Base-by-base conservation (phyloP, 2,113 vertebrate species). In the Anoura caudifer region DNA sequence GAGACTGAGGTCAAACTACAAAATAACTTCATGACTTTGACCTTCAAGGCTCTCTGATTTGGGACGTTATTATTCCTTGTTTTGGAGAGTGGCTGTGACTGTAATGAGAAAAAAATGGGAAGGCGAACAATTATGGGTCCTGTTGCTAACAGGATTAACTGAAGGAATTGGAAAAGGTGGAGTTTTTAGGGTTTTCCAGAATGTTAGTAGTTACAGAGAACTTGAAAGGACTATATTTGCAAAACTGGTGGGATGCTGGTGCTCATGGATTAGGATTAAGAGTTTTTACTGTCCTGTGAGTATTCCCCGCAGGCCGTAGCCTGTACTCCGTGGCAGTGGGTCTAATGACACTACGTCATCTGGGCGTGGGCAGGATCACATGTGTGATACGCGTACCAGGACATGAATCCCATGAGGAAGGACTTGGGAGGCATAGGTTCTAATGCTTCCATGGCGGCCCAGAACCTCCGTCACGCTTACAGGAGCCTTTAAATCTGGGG, bases 341-440 rank as follows among this genome's bases (percentile, higher is more conserved):
- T 69, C 85, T 43, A 1, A n/a, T 6, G 4, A 70, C 11, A 24
- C 59, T 16, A 0, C 6, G 0, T 56, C 47, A 0, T 1, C 2
- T 22, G 45, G 14, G 8, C 22, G 17, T 45, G 50, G 36, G 12
- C 19, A 61, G 50, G 11, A 22, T 65, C 17, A 4, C 0, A 0
- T 31, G 56, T 8, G 8, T 69, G 19, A 12, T 43, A 41, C 5
- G 16, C 2, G 2, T 5, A 4, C 36, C 33, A n/a, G 22, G 2
- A 2, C 0, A 1, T 24, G 47, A 67, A 43, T 19, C 73, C 16
- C 41, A 7, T 1, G 33, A 69, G 50, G 38, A 65, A 73, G 38
- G 28, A 56, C 26, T 41, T 17, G 13, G 3, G 20, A 72, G 56
- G 33, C 7, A 59, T n/a, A 19, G 11, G 11, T 76, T 47, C 56